A percentile compares a stretch with the other conserved stretches of the same genome.
Evolutionary conservation across 92 coral and sea anemone species (phyloP).

Genomic region (Muricea muricata): DNA sequence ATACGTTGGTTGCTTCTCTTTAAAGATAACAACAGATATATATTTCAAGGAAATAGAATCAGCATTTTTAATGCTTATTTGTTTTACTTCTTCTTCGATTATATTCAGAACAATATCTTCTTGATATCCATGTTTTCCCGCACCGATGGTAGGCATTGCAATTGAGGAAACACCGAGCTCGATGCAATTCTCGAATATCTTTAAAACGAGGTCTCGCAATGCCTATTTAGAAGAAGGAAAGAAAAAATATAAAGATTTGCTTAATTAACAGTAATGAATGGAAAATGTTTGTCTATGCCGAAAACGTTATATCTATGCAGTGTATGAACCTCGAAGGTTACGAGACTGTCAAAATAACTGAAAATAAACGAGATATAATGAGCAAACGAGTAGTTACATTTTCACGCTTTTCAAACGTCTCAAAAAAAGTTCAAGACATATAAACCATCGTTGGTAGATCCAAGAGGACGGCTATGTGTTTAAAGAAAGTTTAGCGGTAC

Average conservation of each 20-base stretch:
- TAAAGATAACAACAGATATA: not conserved
- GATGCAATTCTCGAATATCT: conserved; percentile 9
- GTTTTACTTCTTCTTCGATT: not conserved
- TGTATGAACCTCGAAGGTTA: too few species aligned
- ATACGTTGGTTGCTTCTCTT: not conserved
- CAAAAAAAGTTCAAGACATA: too few species aligned
- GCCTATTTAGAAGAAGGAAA: conserved; percentile 27
- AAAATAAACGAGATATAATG: too few species aligned
- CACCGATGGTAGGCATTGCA: conserved; percentile 22
- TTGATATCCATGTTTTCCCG: conserved; percentile 26
- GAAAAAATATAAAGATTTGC: not conserved
- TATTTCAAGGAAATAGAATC: not conserved
- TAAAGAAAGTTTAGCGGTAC: too few species aligned
- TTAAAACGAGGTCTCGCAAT: conserved; percentile 41
- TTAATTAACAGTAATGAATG: too few species aligned
- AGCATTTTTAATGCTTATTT: not conserved
- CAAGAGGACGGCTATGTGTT: too few species aligned
- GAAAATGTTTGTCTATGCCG: too few species aligned
- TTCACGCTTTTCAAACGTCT: too few species aligned
- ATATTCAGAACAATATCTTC: conserved; percentile 15
- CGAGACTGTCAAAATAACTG: too few species aligned
- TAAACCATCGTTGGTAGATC: too few species aligned
- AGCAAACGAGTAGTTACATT: too few species aligned
- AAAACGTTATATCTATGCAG: not conserved
- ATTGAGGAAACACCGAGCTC: conserved; percentile 23